Base-by-base conservation (phyloP, 2,797 vertebrate species). In the Aphelocoma californica region DNA sequence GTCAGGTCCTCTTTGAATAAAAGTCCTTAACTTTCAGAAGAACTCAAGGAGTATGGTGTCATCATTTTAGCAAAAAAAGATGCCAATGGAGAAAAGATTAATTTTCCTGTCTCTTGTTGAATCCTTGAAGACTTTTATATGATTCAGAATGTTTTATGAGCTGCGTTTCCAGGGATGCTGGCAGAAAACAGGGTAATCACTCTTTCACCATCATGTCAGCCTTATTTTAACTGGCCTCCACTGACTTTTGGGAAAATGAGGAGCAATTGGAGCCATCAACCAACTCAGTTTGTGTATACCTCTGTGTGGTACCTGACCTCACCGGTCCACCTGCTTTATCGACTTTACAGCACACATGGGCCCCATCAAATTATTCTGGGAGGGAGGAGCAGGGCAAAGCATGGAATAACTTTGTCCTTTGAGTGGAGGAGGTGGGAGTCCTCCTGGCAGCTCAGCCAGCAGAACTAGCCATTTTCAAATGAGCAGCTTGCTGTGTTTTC, bases 101-200 rank as follows among this genome's bases (percentile, higher is more conserved):
- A 82, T 96, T 96, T 95, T 91, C 71, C 67, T 0, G 0, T 79
- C 83, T 75, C 42, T 80, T 74, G 61, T 45, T 57, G 90, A 90
- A 94, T 91, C 60, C 90, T 95, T 91, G 88, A 94, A 92, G 62
- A 77, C 8, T 94, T 96, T 96, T 77, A 64, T 80, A 80, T 81
- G 67, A 77, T 91, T 84, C 73, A 82, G 32, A 79, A 42, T 66
- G n/a, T 69, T 97, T 95, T 95, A 96, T 82, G 95, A 96, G 64
- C 83, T 94, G 67, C 0, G 3, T 86, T 96, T 96, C 56, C 67
- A 96, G 82, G 88, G 93, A 95, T 54, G 67, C 56, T 94, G 88
- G 92, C 91, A 96, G 88, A 90, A 88, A 88, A 88, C 70, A 81
- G 32, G 29, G 34, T 79, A 88, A 86, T 86, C 4, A 0, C 45